Evolutionary conservation across 2,113 vertebrate genomes (phyloP), one percentile per base, ranked within the genome.

Genomic region (Chaetodon trifascialis): DNA sequence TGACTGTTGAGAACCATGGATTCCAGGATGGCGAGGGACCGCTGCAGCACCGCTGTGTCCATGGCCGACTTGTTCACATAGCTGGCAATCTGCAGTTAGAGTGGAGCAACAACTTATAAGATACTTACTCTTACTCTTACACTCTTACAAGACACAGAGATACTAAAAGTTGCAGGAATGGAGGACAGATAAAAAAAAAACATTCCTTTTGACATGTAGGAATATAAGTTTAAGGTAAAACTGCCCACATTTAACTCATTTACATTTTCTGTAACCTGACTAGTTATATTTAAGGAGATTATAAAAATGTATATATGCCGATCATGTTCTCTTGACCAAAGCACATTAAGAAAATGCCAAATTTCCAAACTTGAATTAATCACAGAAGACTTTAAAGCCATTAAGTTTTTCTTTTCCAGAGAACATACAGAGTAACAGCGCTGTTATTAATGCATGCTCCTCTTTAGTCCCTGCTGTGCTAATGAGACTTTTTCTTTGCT

Each of bases 1-100:
- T 99, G 98, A 85, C 98, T 99, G 67, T 99, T 99, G 83, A 99
- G 96, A 86, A 99, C 98, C 98, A 99, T 99, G 0, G 98, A 99
- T 86, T 99, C 98, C 91, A 99, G 92, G 88, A 99, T 99, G 68
- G 98, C 98, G 80, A 99, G 92, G 0, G 98, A 99, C 4, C 98
- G 94, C 91, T 99, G 98, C 84, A 99, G 91, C 78, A 99, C 98
- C 0, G 98, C 97, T 25, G 96, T 94, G 90, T 99, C 98, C 12
- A 97, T 96, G 56, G 96, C 97, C 0, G 98, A 96, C 90, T 99
- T 99, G 94, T 97, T 99, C 91, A 99, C 98, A 1, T 96, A 99
- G 88, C 97, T 96, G 64, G 98, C 97, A 75, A 99, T 99, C 98
- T 99, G 89, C 60, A 93, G 19, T 34, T 7, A 25, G 38, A 23